phyloP scores from a whole-genome alignment of 2,113 vertebrate genomes.

The Dinomys branickii region DNA sequence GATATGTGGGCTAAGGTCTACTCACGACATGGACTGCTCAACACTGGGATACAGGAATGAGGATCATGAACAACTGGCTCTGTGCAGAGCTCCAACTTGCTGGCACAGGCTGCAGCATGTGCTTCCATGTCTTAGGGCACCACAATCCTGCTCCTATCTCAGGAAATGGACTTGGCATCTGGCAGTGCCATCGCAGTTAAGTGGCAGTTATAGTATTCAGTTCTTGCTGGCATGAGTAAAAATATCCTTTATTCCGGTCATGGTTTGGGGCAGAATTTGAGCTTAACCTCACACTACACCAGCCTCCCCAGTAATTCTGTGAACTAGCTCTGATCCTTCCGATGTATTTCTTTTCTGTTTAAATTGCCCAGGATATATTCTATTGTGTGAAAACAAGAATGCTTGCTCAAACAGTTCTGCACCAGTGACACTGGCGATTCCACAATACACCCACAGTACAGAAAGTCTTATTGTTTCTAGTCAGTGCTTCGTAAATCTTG shows the following conservation, averaged over 20 bases:
- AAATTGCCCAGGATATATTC: neutral
- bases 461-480: neutral
- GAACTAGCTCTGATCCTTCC: neutral
- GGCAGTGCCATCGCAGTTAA: neutral
- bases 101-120: fast-evolving
- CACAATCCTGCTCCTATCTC: fast-evolving
- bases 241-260: neutral
- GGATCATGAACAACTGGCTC: neutral
- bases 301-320: neutral
- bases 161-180: fast-evolving
- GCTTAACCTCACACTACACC: neutral
- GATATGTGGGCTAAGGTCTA: neutral
- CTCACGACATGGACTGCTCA: too few relatives aligned
- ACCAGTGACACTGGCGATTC: neutral
- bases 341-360: neutral
- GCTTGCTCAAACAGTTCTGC: neutral
- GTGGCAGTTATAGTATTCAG: neutral
- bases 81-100: neutral
- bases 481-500: neutral
- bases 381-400: neutral
- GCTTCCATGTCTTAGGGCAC: too few relatives aligned
- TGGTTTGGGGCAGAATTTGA: neutral
- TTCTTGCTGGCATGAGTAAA: neutral
- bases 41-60: neutral
- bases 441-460: neutral